phyloP scores from a whole-genome alignment of 2,888 invertebrate species.

The Anoplius nigerrimus region DNA sequence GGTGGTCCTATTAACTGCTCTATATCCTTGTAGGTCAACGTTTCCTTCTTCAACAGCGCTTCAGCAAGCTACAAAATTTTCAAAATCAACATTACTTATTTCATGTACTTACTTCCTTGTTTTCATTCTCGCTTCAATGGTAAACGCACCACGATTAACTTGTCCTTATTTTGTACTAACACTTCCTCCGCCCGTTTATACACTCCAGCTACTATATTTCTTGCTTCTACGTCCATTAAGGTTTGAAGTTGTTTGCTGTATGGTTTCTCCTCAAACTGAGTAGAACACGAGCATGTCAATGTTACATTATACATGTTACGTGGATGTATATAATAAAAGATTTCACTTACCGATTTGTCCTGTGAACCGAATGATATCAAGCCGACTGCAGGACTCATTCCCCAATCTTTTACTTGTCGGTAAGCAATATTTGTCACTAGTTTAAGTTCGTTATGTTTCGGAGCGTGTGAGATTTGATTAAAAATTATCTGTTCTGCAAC shows the following conservation, averaged over 20 bases:
- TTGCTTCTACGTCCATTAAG: constrained; percentile 91
- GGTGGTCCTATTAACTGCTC: constrained; percentile 93
- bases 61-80: constrained; percentile 85
- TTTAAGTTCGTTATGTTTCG: constrained; percentile 93
- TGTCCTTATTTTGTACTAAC: constrained; percentile 85
- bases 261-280: constrained; percentile 80
- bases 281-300: background rate
- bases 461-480: constrained; percentile 93
- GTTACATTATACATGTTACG: too few relatives aligned
- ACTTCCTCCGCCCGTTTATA: constrained; percentile 89
- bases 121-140: background rate
- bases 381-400: constrained; percentile 92
- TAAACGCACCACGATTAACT: constrained; percentile 83
- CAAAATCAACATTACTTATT: background rate
- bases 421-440: constrained; percentile 97
- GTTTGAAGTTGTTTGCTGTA: constrained; percentile 90
- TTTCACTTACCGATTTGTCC: constrained; percentile 67
- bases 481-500: constrained; percentile 95
- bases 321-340: too few relatives aligned
- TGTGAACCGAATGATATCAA: constrained; percentile 90
- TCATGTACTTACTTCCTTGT: background rate
- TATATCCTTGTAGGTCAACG: constrained; percentile 93
- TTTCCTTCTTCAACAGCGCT: constrained; percentile 91
- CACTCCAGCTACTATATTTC: constrained; percentile 84
- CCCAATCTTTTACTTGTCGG: constrained; percentile 89